Percentiles rank a stretch among this genome's conserved stretches.
Evolutionary conservation across 1,140 invertebrate species (phyloP).

Genomic region (Trichogramma pretiosum): DNA sequence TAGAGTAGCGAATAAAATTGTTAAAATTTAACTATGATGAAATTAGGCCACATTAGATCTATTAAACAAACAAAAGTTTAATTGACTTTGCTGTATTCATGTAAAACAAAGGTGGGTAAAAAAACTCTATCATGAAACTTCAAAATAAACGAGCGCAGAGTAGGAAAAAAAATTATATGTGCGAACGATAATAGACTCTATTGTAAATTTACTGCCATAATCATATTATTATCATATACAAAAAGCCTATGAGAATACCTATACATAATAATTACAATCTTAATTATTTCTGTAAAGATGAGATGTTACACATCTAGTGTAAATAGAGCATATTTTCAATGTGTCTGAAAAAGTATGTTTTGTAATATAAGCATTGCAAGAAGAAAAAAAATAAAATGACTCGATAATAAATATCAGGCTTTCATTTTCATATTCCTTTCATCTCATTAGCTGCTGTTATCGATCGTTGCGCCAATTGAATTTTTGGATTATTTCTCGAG

Average conservation of each 20-base stretch:
- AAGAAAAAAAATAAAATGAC: slow-evolving; percentile 32
- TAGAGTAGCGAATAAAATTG: too few species aligned
- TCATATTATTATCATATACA: slow-evolving; percentile 38
- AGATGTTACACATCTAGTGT: slow-evolving; percentile 37
- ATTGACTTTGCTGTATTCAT: too few species aligned
- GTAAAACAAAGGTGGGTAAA: too few species aligned
- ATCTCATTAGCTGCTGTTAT: too few species aligned
- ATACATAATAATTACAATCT: slow-evolving; percentile 32
- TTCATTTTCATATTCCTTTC: slow-evolving; percentile 9
- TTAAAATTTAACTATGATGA: too few species aligned
- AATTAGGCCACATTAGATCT: too few species aligned
- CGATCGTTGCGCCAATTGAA: too few species aligned
- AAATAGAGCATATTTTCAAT: slow-evolving; percentile 47
- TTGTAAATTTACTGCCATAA: slow-evolving; percentile 48
- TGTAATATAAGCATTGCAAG: slow-evolving; percentile 46
- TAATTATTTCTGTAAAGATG: slow-evolving; percentile 38
- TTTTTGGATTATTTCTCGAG: too few species aligned
- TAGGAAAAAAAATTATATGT: too few species aligned
- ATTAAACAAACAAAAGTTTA: too few species aligned
- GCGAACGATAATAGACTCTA: slow-evolving; percentile 38
- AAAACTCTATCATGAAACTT: too few species aligned
- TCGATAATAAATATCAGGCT: slow-evolving; percentile 8
- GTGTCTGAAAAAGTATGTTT: slow-evolving; percentile 46
- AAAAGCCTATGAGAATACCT: slow-evolving; percentile 41
- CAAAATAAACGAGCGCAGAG: too few species aligned